Conservation (phyloP, 2,888 invertebrate genomes). For the Lasius fuliginosus region DNA sequence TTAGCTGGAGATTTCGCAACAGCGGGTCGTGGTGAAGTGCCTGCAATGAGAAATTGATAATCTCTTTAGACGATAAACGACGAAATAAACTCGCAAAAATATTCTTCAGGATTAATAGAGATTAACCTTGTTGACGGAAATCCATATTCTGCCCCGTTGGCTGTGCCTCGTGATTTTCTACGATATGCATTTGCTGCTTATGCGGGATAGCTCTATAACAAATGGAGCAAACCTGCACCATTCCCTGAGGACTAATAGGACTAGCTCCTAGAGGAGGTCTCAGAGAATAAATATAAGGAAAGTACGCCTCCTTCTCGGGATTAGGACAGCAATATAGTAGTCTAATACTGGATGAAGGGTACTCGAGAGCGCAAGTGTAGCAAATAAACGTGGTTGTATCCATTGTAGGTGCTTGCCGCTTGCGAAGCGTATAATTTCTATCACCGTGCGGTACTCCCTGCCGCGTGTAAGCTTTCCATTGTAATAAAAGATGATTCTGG, state of each 20-base stretch:
- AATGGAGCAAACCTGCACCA: slow-evolving; percentile 95
- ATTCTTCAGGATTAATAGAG: slow-evolving; percentile 69
- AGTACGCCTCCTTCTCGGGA: slow-evolving; percentile 95
- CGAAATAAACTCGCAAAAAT: neutral
- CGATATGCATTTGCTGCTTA: slow-evolving; percentile 91
- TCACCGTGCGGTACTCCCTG: slow-evolving; percentile 92
- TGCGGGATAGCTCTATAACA: slow-evolving; percentile 94
- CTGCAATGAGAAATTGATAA: slow-evolving; percentile 49
- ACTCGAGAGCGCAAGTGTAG: slow-evolving; percentile 95
- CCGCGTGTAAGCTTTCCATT: slow-evolving; percentile 93
- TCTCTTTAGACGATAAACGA: neutral
- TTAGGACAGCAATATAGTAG: slow-evolving; percentile 95
- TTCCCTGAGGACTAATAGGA: slow-evolving; percentile 95
- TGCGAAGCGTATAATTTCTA: slow-evolving; percentile 93
- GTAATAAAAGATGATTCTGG: slow-evolving; percentile 94
- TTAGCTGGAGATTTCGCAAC: slow-evolving; percentile 88
- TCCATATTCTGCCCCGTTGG: slow-evolving; percentile 78
- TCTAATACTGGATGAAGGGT: slow-evolving; percentile 93
- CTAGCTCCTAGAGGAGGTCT: slow-evolving; percentile 94
- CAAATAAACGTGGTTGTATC: slow-evolving; percentile 93
- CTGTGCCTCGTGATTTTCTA: slow-evolving; percentile 88
- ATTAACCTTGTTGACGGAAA: slow-evolving; percentile 81
- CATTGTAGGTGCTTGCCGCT: slow-evolving; percentile 90
- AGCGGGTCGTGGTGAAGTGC: slow-evolving; percentile 86
- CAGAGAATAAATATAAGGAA: slow-evolving; percentile 94